Conservation (phyloP, 2,113 vertebrate genomes). For the Psettodes erumei region DNA sequence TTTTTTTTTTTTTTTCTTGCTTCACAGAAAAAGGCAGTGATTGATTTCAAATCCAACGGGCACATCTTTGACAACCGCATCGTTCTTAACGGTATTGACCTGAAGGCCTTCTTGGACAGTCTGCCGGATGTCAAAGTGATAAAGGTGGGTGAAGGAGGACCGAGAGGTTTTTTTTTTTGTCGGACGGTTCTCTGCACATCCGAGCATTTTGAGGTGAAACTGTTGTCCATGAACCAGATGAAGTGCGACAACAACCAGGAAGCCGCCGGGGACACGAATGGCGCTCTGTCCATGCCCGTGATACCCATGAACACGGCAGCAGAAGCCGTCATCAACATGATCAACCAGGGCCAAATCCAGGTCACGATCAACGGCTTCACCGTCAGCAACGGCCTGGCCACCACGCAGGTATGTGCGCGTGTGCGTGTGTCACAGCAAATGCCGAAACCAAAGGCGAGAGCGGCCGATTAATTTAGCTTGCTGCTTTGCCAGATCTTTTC, state of each 20-base stretch:
- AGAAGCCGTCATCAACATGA: conserved; percentile 99
- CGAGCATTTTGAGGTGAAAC: background rate
- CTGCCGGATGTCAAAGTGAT: conserved; percentile 97
- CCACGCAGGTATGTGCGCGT: conserved; percentile 97
- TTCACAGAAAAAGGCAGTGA: conserved; percentile 97
- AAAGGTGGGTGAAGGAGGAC: conserved; percentile 86
- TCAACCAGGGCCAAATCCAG: conserved; percentile 98
- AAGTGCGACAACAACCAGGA: conserved; percentile 94
- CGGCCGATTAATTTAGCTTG: conserved; percentile 10
- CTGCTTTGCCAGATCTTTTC: conserved; percentile 69
- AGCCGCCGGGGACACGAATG: conserved; percentile 84
- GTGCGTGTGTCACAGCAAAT: no score
- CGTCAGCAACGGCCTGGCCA: conserved; percentile 97
- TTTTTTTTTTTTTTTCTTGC: no score
- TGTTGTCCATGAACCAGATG: conserved; percentile 84
- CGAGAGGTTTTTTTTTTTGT: background rate
- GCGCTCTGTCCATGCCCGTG: conserved; percentile 95
- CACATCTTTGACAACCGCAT: conserved; percentile 99
- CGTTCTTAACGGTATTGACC: conserved; percentile 96
- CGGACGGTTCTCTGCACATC: no score
- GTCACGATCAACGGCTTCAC: conserved; percentile 98
- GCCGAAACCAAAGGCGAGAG: background rate
- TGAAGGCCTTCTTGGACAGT: conserved; percentile 98
- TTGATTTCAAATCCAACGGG: conserved; percentile 99
- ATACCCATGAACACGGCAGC: conserved; percentile 99